phyloP scores from a whole-genome alignment of 2,797 vertebrate genomes.

The Macropus fuliginosus region DNA sequence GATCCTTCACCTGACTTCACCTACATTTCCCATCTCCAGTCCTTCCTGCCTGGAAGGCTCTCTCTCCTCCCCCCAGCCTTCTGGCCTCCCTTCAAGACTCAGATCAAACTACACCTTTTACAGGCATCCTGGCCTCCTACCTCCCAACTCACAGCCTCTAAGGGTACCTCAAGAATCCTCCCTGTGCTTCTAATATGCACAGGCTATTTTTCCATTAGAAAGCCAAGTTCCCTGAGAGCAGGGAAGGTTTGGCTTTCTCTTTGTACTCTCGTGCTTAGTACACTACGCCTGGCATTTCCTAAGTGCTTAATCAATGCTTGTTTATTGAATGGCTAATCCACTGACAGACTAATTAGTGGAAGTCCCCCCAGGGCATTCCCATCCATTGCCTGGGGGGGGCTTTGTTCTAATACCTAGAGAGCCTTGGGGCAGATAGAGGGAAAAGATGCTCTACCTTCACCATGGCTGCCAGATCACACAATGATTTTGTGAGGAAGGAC shows the following conservation, averaged over 20 bases:
- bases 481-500: not conserved
- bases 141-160: not conserved
- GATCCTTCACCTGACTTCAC: not conserved
- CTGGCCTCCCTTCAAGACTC: not conserved
- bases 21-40: not conserved
- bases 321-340: not conserved
- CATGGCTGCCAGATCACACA: no score
- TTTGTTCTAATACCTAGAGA: not conserved
- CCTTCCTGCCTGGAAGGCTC: not conserved
- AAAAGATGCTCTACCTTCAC: not conserved
- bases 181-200: not conserved
- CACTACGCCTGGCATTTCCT: not conserved
- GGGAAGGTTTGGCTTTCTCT: not conserved
- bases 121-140: not conserved
- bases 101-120: not conserved
- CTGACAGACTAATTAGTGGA: not conserved
- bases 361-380: not conserved
- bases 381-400: not conserved
- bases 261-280: no score
- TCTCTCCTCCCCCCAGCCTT: not conserved
- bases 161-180: not conserved
- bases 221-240: not conserved
- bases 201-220: not conserved
- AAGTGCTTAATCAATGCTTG: not conserved
- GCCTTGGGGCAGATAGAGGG: not conserved